phyloP scores from a whole-genome alignment of 2,888 invertebrate genomes.

The Synanthedon formicaeformis region DNA sequence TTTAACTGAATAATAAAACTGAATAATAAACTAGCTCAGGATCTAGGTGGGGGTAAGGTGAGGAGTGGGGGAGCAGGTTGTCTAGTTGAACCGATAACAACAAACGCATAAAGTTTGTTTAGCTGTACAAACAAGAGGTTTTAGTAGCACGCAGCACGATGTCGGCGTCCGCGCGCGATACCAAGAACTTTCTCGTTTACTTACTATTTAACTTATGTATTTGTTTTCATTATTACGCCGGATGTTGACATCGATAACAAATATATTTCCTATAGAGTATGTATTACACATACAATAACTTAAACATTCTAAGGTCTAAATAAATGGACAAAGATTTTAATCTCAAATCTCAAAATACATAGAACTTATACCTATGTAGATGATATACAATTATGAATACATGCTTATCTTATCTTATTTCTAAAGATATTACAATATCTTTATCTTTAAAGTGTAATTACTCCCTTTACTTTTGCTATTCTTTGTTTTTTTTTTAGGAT shows the following conservation, averaged over 20 bases:
- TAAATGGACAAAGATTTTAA: too few species aligned
- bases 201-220: slow-evolving; percentile 36
- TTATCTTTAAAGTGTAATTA: too few species aligned
- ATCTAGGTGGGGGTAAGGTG: not conserved
- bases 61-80: slow-evolving; percentile 3
- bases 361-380: too few species aligned
- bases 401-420: too few species aligned
- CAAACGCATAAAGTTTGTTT: slow-evolving; percentile 50
- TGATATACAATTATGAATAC: too few species aligned
- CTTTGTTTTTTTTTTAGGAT: too few species aligned
- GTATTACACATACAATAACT: slow-evolving; percentile 1
- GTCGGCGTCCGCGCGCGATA: slow-evolving; percentile 40
- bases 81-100: slow-evolving; percentile 43
- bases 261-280: slow-evolving; percentile 1
- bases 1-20: too few species aligned
- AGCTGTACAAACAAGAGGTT: slow-evolving; percentile 63
- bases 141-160: slow-evolving; percentile 36
- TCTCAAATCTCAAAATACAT: too few species aligned
- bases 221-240: slow-evolving; percentile 29
- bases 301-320: not conserved
- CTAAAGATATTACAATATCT: too few species aligned
- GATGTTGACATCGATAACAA: slow-evolving; percentile 3
- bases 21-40: too few species aligned
- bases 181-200: slow-evolving; percentile 56
- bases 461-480: too few species aligned